phyloP scores from a whole-genome alignment of 2,888 invertebrate genomes.

The Cryptus viduatorius region DNA sequence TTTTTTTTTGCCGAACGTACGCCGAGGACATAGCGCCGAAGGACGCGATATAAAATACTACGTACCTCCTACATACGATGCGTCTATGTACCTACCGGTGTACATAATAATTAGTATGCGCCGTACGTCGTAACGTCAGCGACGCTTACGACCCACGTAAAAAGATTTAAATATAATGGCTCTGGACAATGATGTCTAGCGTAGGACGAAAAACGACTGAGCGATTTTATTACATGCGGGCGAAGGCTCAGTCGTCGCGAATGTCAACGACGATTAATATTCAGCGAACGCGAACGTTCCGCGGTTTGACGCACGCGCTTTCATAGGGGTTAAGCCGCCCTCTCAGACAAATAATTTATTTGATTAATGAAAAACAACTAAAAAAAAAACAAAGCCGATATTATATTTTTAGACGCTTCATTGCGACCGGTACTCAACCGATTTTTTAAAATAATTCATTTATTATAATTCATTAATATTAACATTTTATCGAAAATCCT shows the following conservation, averaged over 20 bases:
- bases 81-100: conserved; percentile 6
- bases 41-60: conserved; percentile 59
- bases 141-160: conserved; percentile 67
- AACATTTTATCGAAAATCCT: too few species aligned
- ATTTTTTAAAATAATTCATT: too few species aligned
- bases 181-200: conserved; percentile 71
- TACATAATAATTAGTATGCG: conserved; percentile 72
- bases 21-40: conserved; percentile 47
- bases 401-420: too few species aligned
- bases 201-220: conserved; percentile 69
- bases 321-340: too few species aligned
- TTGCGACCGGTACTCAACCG: too few species aligned
- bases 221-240: conserved; percentile 58
- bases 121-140: conserved; percentile 62
- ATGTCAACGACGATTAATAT: conserved; percentile 51
- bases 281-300: conserved; percentile 41
- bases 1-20: conserved; percentile 3
- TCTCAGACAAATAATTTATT: not conserved
- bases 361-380: not conserved
- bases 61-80: conserved; percentile 64
- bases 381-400: not conserved
- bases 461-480: too few species aligned
- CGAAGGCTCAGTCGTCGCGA: conserved; percentile 42
- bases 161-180: conserved; percentile 77
- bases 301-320: too few species aligned